Evolutionary conservation across 2,113 vertebrate species (phyloP).

Genomic region (Microtus oregoni): DNA sequence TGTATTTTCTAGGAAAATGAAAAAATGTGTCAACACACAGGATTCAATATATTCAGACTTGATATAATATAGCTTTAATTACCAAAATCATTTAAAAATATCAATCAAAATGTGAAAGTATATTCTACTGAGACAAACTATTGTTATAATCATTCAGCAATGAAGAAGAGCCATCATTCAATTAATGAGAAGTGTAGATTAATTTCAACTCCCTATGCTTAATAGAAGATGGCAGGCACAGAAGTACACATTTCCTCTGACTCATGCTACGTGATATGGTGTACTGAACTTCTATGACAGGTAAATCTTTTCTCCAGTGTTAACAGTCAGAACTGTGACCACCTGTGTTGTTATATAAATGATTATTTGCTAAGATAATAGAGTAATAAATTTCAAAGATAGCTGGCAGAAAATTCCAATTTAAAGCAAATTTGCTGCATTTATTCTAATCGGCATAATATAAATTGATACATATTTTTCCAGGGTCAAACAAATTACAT

Average conservation of each 20-base stretch:
- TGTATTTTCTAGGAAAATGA: background rate
- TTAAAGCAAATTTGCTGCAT: background rate
- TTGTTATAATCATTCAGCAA: background rate
- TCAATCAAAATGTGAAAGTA: background rate
- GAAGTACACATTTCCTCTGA: background rate
- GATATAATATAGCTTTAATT: background rate
- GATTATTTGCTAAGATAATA: background rate
- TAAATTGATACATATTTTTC: background rate
- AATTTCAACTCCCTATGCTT: background rate
- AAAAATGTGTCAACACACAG: background rate
- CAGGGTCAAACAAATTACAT: background rate
- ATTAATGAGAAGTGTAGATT: background rate
- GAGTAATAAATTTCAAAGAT: background rate
- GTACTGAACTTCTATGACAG: background rate
- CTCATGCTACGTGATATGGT: too few relatives aligned
- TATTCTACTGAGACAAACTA: background rate
- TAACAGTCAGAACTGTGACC: background rate
- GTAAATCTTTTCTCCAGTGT: background rate
- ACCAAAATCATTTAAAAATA: background rate
- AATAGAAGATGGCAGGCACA: background rate
- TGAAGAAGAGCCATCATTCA: background rate
- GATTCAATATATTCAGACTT: background rate
- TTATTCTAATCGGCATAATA: background rate
- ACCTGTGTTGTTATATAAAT: background rate
- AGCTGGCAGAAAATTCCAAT: background rate